These are phyloP conservation scores for Sesamia inferens DNA, from an alignment of 2,888 invertebrate genomes.

Conservation along the genomic window DNA sequence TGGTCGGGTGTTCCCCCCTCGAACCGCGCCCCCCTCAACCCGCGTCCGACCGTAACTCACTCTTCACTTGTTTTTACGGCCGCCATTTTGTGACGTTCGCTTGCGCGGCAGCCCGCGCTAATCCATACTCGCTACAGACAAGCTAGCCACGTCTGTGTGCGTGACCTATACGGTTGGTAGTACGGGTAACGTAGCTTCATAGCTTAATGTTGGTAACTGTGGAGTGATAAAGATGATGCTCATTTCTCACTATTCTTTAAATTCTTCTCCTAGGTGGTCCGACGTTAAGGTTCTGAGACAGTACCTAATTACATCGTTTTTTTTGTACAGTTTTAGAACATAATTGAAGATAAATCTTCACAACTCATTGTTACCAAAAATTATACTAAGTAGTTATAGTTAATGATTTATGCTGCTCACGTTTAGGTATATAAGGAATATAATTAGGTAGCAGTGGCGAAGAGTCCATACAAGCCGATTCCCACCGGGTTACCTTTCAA, in stretches of 20 bases:
- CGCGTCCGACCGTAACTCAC: conserved; percentile 87
- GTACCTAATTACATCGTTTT: conserved; percentile 16
- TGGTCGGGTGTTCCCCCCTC: conserved; percentile 77
- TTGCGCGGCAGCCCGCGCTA: conserved; percentile 85
- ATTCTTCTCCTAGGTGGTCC: conserved; percentile 40
- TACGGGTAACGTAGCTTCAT: conserved; percentile 47
- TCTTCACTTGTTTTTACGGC: conserved; percentile 90
- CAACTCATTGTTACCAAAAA: conserved; percentile 23
- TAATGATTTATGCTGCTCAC: background rate
- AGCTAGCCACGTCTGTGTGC: conserved; percentile 73
- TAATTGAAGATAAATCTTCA: conserved; percentile 35
- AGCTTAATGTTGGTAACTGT: conserved; percentile 54
- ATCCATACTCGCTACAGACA: conserved; percentile 78
- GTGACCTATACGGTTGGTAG: conserved; percentile 74
- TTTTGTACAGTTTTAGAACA: conserved; percentile 12
- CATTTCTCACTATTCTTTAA: conserved; percentile 45
- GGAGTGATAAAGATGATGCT: conserved; percentile 49
- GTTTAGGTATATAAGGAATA: conserved; percentile 8
- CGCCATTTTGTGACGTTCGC: conserved; percentile 90
- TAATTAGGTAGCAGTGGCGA: background rate
- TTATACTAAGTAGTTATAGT: background rate
- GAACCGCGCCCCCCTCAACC: conserved; percentile 65
- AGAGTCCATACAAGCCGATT: too few species aligned
- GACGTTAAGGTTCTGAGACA: conserved; percentile 24
- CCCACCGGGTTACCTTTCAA: too few species aligned